phyloP scores from a whole-genome alignment of 1,140 invertebrate genomes.

The Drosophila pectinifera region DNA sequence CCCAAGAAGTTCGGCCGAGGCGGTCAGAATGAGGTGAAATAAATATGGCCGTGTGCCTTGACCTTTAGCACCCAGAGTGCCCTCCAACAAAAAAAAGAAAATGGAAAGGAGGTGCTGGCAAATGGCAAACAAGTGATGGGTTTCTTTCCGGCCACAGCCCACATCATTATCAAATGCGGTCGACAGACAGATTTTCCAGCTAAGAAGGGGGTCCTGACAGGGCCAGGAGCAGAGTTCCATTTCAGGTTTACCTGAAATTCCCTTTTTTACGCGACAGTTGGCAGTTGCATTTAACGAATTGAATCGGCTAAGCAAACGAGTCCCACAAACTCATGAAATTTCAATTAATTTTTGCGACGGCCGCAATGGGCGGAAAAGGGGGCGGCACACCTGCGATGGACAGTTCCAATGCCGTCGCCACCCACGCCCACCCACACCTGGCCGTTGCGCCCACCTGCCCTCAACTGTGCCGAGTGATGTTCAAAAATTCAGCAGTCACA shows the following conservation, averaged over 20 bases:
- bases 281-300: constrained; percentile 8
- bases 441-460: neutral
- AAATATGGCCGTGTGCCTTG: constrained; percentile 52
- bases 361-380: neutral
- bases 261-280: too few species aligned
- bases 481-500: constrained; percentile 42
- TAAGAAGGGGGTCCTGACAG: neutral
- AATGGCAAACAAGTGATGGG: constrained; percentile 44
- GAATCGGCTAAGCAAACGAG: constrained; percentile 1
- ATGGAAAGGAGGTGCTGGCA: constrained; percentile 23
- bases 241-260: neutral
- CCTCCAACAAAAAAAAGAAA: neutral
- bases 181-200: neutral
- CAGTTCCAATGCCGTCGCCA: constrained; percentile 30
- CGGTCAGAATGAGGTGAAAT: constrained; percentile 11
- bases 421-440: neutral
- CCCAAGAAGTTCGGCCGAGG: constrained; percentile 21
- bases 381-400: constrained; percentile 26
- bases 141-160: neutral
- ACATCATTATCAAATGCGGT: constrained; percentile 18
- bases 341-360: constrained; percentile 24
- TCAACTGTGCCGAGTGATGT: constrained; percentile 32
- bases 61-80: constrained; percentile 50
- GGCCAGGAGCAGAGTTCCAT: too few species aligned
- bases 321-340: constrained; percentile 16